Conservation (phyloP, 1,140 invertebrate genomes). For the Zaprionus nigranus region DNA sequence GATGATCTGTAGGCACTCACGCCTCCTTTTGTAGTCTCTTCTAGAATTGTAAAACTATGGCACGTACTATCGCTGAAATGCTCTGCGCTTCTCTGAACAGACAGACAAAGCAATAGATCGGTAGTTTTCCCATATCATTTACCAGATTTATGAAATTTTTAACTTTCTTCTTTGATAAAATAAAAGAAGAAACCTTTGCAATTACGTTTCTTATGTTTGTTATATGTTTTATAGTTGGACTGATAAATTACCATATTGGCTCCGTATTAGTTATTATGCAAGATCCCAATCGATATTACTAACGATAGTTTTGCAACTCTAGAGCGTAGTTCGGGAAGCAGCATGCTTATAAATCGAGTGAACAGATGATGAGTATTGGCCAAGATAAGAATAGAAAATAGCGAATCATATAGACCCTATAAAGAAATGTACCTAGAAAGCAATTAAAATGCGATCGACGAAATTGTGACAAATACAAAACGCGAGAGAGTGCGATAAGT, state of each 20-base stretch:
- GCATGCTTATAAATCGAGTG: slow-evolving; percentile 36
- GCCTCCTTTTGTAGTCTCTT: slow-evolving; percentile 45
- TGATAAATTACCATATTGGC: not conserved
- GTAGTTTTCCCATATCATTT: not conserved
- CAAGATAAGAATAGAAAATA: slow-evolving; percentile 25
- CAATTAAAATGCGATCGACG: slow-evolving; percentile 77
- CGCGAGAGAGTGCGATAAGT: slow-evolving; percentile 14
- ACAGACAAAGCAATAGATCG: not conserved
- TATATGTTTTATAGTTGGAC: not conserved
- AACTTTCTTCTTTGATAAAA: not conserved
- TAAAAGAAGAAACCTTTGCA: not conserved
- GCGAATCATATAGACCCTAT: slow-evolving; percentile 47
- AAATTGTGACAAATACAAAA: slow-evolving; percentile 80
- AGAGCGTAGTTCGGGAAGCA: slow-evolving; percentile 22
- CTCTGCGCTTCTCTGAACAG: not conserved
- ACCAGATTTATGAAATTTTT: not conserved
- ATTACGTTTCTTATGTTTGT: not conserved
- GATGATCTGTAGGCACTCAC: slow-evolving; percentile 42
- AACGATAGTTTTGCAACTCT: slow-evolving; percentile 2
- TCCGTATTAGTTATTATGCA: not conserved
- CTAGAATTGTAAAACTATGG: slow-evolving; percentile 11
- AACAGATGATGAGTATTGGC: slow-evolving; percentile 31
- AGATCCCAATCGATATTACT: not conserved
- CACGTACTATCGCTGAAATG: not conserved
- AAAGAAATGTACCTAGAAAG: slow-evolving; percentile 78